phyloP scores from a whole-genome alignment of 2,797 vertebrate genomes.

The Lepidocolaptes lacrymiger region DNA sequence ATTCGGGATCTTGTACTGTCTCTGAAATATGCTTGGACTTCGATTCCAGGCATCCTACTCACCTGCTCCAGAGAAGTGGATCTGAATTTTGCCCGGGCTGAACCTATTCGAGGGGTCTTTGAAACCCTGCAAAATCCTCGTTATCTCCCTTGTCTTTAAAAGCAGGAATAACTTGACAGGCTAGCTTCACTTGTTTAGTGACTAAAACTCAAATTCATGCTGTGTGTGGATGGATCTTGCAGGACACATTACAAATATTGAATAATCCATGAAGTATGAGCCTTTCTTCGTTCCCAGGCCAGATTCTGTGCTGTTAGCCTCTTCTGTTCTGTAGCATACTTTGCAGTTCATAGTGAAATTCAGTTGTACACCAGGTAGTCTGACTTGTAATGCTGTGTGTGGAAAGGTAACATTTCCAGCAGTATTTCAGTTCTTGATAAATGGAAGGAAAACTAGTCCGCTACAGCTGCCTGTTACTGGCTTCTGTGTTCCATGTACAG shows the following conservation, averaged over 20 bases:
- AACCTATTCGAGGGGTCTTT: background rate
- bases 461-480: background rate
- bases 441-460: background rate
- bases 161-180: background rate
- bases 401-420: rapidly evolving
- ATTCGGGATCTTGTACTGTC: no score
- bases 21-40: background rate
- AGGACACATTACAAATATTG: rapidly evolving
- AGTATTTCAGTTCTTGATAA: background rate
- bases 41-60: background rate
- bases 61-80: background rate
- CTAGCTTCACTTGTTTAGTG: background rate
- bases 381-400: background rate
- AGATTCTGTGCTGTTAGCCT: background rate
- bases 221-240: background rate
- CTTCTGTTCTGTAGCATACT: background rate
- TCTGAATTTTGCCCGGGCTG: background rate
- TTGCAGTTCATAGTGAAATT: background rate
- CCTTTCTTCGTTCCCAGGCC: background rate
- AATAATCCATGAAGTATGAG: background rate
- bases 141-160: background rate
- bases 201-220: background rate
- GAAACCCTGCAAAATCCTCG: background rate
- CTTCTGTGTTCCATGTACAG: background rate
- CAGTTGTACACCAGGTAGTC: background rate